A percentile compares a stretch with the other conserved stretches of the same genome.
Evolutionary conservation across 2,113 vertebrate genomes (phyloP).

Genomic region (Gopherus evgoodei): DNA sequence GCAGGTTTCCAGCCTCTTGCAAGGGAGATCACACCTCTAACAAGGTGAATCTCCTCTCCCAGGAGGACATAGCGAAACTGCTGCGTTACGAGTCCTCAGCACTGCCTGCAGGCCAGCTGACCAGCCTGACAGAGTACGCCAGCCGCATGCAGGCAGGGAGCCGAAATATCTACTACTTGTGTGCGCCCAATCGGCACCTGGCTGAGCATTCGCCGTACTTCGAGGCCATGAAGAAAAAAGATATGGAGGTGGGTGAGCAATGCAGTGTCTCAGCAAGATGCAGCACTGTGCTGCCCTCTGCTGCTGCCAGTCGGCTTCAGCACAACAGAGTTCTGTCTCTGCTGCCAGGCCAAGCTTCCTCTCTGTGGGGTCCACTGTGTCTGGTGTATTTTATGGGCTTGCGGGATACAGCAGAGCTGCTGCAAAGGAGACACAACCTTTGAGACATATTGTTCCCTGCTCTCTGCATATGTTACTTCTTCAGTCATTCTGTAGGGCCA

Average conservation of each 20-base stretch:
- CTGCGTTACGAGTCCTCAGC: constrained; percentile 91
- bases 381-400: not conserved
- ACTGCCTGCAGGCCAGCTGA: constrained; percentile 89
- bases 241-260: constrained; percentile 88
- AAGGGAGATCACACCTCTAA: not conserved
- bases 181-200: constrained; percentile 91
- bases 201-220: constrained; percentile 95
- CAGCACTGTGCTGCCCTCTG: not conserved
- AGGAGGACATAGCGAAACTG: constrained; percentile 95
- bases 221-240: constrained; percentile 96
- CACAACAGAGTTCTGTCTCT: not conserved
- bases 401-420: not conserved
- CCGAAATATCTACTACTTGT: constrained; percentile 96
- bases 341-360: not conserved
- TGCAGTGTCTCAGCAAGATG: not conserved
- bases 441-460: not conserved
- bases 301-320: not conserved
- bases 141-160: constrained; percentile 92
- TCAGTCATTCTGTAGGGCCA: not conserved
- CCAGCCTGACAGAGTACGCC: constrained; percentile 88
- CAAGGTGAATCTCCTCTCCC: not conserved
- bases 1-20: not conserved
- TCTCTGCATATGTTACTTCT: not conserved
- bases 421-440: not conserved
- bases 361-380: not conserved